Percentiles rank a stretch among this genome's conserved stretches.
These are phyloP conservation scores for Neopipo cinnamomea DNA, from an alignment of 2,113 vertebrate genomes.

Conservation along the genomic window DNA sequence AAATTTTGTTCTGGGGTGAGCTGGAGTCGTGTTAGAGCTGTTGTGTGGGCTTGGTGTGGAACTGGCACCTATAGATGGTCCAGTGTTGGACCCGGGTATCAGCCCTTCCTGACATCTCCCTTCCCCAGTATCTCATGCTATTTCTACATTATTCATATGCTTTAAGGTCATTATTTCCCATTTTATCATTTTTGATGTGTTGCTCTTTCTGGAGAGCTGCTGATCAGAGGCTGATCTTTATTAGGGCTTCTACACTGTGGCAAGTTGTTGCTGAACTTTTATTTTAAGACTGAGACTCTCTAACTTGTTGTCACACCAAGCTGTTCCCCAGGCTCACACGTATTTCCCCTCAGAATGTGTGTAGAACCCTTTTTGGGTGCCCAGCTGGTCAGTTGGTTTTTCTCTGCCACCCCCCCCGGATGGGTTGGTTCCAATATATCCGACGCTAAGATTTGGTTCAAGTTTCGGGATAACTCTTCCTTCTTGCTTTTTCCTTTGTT, in stretches of 20 bases:
- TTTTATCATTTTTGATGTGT: neutral
- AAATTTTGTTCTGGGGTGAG: neutral
- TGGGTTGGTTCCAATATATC: neutral
- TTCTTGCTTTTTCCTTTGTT: neutral
- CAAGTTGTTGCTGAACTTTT: neutral
- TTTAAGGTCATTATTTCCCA: neutral
- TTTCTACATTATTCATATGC: neutral
- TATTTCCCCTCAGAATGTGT: neutral
- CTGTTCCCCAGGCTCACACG: fast-evolving
- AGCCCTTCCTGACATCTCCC: neutral
- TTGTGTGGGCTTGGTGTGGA: neutral
- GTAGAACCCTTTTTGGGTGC: neutral
- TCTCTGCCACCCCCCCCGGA: neutral
- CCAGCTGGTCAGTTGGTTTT: neutral
- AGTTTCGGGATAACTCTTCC: neutral
- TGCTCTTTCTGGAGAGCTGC: neutral
- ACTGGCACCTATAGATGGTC: neutral
- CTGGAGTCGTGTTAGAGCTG: neutral
- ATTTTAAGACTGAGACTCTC: neutral
- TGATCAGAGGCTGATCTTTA: neutral
- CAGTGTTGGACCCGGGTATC: no score
- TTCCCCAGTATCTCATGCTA: neutral
- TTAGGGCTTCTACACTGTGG: neutral
- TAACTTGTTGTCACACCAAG: neutral
- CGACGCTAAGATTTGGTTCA: neutral